Conservation (phyloP, 2,113 vertebrate genomes). For the Actenoides hombroni region DNA sequence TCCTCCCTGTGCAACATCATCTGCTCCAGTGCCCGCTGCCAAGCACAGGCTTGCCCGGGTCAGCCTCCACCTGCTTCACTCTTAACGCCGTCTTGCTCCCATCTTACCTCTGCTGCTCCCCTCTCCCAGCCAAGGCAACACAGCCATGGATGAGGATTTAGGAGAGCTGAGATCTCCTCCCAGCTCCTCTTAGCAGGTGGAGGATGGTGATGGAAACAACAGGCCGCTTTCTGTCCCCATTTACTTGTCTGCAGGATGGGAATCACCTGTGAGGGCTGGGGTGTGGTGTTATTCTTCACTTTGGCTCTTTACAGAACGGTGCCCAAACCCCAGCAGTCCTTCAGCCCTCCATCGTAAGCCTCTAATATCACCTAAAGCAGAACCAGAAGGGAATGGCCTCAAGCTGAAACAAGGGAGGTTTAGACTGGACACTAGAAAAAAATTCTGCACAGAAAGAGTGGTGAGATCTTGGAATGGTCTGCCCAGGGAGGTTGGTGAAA, state of each 20-base stretch:
- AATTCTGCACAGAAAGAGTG: no score
- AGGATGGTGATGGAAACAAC: not conserved
- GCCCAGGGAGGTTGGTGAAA: no score
- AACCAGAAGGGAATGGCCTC: no score
- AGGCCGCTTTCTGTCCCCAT: not conserved
- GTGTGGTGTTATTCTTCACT: not conserved
- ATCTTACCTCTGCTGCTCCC: not conserved
- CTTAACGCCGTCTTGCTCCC: not conserved
- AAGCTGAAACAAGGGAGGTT: no score
- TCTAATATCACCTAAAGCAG: not conserved
- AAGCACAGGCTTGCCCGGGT: not conserved
- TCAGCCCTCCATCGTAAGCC: not conserved
- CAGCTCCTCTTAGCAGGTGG: not conserved
- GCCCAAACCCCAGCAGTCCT: not conserved
- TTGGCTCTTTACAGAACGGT: not conserved
- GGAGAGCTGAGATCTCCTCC: not conserved
- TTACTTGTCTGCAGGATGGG: not conserved
- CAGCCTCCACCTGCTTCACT: not conserved
- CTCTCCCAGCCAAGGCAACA: not conserved
- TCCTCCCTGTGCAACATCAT: not conserved
- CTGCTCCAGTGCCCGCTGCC: not conserved
- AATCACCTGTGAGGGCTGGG: not conserved
- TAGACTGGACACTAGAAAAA: no score
- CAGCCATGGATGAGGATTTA: not conserved
- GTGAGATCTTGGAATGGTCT: no score